phyloP scores from a whole-genome alignment of 2,113 vertebrate genomes.

The Urocynchramus pylzowi region DNA sequence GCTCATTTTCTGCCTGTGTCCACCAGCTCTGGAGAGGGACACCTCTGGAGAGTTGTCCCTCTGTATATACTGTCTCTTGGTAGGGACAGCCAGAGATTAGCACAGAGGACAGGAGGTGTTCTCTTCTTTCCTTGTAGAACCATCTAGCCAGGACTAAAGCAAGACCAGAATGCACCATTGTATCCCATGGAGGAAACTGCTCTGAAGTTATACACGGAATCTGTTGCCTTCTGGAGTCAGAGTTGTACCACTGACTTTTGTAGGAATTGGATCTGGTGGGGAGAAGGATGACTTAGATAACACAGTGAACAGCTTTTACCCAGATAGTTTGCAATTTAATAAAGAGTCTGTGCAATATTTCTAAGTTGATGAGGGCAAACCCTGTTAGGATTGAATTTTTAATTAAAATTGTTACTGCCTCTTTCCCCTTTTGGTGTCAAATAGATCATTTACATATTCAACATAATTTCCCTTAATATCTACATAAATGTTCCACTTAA shows the following conservation, averaged over 20 bases:
- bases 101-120: background rate
- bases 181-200: background rate
- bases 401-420: slow-evolving; percentile 49
- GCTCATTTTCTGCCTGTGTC: background rate
- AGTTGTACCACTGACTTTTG: background rate
- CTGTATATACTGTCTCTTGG: background rate
- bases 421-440: slow-evolving; percentile 49
- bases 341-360: slow-evolving; percentile 37
- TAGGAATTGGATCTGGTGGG: background rate
- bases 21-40: background rate
- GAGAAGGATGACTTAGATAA: background rate
- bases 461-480: slow-evolving; percentile 50
- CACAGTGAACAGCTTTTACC: background rate
- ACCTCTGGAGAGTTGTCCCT: too few species aligned
- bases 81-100: rapidly evolving
- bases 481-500: slow-evolving; percentile 46
- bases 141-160: background rate
- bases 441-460: slow-evolving; percentile 58
- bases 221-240: background rate
- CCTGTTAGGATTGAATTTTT: slow-evolving; percentile 52
- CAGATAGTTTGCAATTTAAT: slow-evolving; percentile 38
- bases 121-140: background rate
- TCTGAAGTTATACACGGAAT: background rate
- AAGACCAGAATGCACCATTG: background rate
- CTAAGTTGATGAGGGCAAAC: slow-evolving; percentile 4